These are phyloP conservation scores for Chrysopilus asiliformis DNA, from an alignment of 2,888 invertebrate species.

Conservation along the genomic window DNA sequence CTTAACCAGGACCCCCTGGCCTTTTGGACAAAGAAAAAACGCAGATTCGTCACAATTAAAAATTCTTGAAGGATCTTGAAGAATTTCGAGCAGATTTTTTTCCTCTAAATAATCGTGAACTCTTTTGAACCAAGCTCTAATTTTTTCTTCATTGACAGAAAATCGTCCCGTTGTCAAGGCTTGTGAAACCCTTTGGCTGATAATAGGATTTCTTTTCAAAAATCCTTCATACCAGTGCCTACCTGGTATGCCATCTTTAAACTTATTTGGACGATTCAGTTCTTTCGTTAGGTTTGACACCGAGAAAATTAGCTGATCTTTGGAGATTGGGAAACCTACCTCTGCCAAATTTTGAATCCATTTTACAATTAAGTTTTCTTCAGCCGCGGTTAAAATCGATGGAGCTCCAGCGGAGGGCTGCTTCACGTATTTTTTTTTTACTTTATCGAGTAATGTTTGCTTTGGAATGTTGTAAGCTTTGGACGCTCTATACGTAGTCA, in stretches of 20 bases:
- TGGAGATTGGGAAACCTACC: conserved; percentile 23
- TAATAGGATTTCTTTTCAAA: conserved; percentile 22
- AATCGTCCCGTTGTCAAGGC: conserved; percentile 20
- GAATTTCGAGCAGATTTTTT: conserved; percentile 17
- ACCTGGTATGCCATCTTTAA: conserved; percentile 23
- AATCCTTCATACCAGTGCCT: conserved; percentile 26
- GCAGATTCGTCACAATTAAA: conserved; percentile 30
- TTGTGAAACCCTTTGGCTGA: conserved; percentile 20
- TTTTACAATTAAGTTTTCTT: no score
- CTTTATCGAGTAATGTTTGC: no score
- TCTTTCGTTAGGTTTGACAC: conserved; percentile 18
- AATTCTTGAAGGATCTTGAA: conserved; percentile 20
- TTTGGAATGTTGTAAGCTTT: no score
- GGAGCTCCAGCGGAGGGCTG: no score
- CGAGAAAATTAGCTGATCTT: conserved; percentile 21
- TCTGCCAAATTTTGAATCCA: conserved; percentile 20
- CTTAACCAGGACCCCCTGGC: conserved; percentile 21
- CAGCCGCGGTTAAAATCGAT: no score
- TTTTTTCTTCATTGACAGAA: conserved; percentile 20
- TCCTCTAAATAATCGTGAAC: conserved; percentile 19
- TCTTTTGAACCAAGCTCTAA: conserved; percentile 22
- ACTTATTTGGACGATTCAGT: conserved; percentile 13
- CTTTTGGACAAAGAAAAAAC: conserved; percentile 27
- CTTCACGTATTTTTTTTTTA: no score
- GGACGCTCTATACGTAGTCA: no score